phyloP scores from a whole-genome alignment of 1,140 invertebrate species.

The Goniozus legneri region DNA sequence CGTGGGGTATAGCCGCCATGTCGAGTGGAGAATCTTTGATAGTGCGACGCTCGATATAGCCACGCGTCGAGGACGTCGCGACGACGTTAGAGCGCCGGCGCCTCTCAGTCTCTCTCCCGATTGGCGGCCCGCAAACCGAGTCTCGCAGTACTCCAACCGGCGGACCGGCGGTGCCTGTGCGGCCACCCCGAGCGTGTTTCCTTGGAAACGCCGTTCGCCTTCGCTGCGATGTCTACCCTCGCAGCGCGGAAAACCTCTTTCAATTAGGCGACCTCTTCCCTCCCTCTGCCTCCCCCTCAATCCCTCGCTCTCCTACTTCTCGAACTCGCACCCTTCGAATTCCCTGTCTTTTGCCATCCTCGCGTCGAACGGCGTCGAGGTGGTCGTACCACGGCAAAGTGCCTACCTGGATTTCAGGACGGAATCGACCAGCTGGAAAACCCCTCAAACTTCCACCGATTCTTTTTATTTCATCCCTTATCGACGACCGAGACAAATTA shows the following conservation, averaged over 20 bases:
- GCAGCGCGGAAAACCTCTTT: conserved; percentile 33
- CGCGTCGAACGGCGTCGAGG: neutral
- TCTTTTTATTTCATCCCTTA: neutral
- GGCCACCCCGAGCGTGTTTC: conserved; percentile 36
- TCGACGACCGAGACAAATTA: no score
- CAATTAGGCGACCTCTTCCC: conserved; percentile 35
- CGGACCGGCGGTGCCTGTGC: conserved; percentile 16
- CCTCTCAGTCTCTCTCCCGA: conserved; percentile 31
- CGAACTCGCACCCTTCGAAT: conserved; percentile 27
- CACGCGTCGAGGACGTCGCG: conserved; percentile 27
- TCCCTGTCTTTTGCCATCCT: conserved; percentile 11
- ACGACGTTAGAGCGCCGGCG: conserved; percentile 49
- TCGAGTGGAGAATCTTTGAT: conserved; percentile 45
- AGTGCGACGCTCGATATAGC: conserved; percentile 49
- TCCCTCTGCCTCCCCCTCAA: conserved; percentile 15
- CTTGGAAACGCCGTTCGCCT: conserved; percentile 50
- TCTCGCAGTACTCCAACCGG: conserved; percentile 17
- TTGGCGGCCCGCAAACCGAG: conserved; percentile 24
- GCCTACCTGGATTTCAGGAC: no score
- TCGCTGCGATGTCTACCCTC: conserved; percentile 38
- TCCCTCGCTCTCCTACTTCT: conserved; percentile 20
- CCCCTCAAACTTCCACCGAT: conserved; percentile 4
- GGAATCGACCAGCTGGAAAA: no score
- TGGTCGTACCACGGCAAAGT: neutral
- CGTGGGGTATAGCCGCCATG: conserved; percentile 31